phyloP scores from a whole-genome alignment of 2,888 invertebrate genomes.

The Eupithecia exiguata region DNA sequence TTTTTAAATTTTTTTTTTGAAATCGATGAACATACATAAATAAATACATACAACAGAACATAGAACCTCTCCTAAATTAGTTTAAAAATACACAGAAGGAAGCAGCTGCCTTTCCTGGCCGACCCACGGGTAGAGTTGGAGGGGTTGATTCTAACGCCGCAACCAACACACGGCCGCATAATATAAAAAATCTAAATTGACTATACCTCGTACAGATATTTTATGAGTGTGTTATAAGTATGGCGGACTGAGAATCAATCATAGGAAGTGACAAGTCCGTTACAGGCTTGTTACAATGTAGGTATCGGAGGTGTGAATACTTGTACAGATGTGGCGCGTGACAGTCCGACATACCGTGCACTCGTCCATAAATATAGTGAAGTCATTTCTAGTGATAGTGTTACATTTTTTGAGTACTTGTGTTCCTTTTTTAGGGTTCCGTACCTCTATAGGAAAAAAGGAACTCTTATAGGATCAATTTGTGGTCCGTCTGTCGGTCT shows the following conservation, averaged over 20 bases:
- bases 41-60: too few species aligned
- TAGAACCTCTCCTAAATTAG: too few species aligned
- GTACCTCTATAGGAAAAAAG: too few species aligned
- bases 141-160: neutral
- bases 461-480: too few species aligned
- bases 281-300: constrained; percentile 9
- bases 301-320: neutral
- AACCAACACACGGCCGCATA: too few species aligned
- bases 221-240: neutral
- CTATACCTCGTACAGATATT: neutral
- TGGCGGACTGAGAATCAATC: constrained; percentile 29
- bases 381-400: neutral
- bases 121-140: neutral
- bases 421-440: too few species aligned
- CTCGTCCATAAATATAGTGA: neutral
- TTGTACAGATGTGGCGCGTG: too few species aligned
- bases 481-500: too few species aligned
- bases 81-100: neutral
- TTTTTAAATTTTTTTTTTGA: too few species aligned
- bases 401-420: neutral
- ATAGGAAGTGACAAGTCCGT: constrained; percentile 34
- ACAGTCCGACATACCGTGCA: too few species aligned
- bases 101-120: neutral
- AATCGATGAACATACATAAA: too few species aligned
- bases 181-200: neutral